Evolutionary conservation across 2,888 invertebrate genomes (phyloP).

Genomic region (Harpalus rufipes): DNA sequence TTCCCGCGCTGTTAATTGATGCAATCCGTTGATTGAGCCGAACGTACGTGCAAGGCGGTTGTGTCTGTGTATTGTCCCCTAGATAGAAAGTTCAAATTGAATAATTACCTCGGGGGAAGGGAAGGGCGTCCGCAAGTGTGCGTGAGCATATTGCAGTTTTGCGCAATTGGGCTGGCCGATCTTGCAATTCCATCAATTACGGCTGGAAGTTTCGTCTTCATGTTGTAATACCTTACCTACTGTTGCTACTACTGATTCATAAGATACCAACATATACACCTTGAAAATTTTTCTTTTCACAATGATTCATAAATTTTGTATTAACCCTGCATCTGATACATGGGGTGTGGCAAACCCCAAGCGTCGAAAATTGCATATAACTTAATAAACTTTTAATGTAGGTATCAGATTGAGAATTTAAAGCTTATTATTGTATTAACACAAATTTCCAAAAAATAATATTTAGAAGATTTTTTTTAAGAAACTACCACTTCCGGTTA

Average conservation of each 20-base stretch:
- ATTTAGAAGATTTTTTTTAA: too few species aligned
- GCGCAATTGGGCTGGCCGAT: slow-evolving; percentile 19
- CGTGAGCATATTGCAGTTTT: slow-evolving; percentile 36
- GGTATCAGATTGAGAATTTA: too few species aligned
- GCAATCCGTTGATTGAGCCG: slow-evolving; percentile 18
- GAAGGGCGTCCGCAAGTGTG: slow-evolving; percentile 4
- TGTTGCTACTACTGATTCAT: not conserved
- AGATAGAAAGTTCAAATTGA: slow-evolving; percentile 43
- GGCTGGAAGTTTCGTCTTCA: not conserved
- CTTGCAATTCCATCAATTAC: slow-evolving; percentile 32
- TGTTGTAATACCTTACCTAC: not conserved
- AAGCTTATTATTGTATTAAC: too few species aligned
- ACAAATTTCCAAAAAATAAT: too few species aligned
- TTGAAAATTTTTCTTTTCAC: not conserved
- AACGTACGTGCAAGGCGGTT: slow-evolving; percentile 3
- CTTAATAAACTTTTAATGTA: too few species aligned
- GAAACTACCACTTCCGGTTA: too few species aligned
- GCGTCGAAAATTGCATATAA: too few species aligned
- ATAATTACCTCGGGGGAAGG: slow-evolving; percentile 18
- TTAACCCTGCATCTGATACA: too few species aligned
- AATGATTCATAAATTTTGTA: too few species aligned
- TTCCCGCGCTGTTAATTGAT: slow-evolving; percentile 14
- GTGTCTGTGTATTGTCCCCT: slow-evolving; percentile 19
- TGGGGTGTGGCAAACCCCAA: too few species aligned
- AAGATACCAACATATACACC: not conserved